Evolutionary conservation across 2,113 vertebrate species (phyloP).

Genomic region (Mohoua ochrocephala): DNA sequence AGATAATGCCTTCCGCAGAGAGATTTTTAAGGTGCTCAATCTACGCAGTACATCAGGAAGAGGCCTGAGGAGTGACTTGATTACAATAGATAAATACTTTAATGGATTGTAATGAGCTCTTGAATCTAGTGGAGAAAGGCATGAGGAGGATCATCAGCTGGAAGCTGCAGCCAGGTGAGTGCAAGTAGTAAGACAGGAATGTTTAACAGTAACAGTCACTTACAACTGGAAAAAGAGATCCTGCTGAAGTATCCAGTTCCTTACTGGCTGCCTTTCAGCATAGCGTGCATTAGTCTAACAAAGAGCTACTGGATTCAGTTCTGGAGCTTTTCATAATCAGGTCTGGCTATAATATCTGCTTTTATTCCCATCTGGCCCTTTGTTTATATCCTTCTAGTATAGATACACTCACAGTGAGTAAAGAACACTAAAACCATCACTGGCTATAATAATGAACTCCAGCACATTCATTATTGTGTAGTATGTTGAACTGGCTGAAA

Average conservation of each 20-base stretch:
- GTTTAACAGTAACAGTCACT: neutral
- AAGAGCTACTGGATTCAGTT: neutral
- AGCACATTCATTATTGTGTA: neutral
- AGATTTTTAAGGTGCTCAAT: neutral
- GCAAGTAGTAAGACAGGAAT: neutral
- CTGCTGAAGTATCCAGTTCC: neutral
- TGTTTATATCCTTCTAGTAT: neutral
- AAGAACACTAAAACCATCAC: neutral
- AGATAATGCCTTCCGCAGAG: neutral
- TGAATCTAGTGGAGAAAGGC: neutral
- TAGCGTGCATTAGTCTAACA: neutral
- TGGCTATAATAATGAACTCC: neutral
- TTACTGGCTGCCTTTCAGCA: neutral
- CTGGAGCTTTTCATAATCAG: neutral
- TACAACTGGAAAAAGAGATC: neutral
- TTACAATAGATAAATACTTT: neutral
- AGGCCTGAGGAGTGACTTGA: neutral
- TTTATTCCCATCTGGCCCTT: neutral
- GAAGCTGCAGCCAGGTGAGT: neutral
- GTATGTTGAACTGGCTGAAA: neutral
- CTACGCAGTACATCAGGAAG: neutral
- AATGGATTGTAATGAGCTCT: neutral
- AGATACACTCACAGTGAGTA: neutral
- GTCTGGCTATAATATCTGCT: neutral
- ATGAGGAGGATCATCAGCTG: neutral